Conservation (phyloP, 2,113 vertebrate genomes). For the Upupa epops region DNA sequence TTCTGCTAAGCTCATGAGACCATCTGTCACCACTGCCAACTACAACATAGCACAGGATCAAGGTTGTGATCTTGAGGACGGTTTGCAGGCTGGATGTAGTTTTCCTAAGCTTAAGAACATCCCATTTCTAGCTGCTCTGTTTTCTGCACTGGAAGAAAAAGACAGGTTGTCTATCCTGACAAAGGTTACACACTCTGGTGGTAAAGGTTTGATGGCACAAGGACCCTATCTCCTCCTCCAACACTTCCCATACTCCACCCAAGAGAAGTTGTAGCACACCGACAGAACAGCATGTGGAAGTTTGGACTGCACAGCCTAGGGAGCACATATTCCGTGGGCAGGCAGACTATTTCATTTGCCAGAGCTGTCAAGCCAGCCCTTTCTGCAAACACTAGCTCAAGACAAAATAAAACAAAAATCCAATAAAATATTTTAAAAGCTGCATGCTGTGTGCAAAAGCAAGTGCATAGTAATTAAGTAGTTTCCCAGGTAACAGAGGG, state of each 20-base stretch:
- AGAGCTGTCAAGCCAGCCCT: slow-evolving; percentile 53
- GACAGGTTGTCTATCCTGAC: not conserved
- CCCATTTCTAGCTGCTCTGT: not conserved
- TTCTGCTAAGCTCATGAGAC: not conserved
- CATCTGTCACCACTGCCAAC: not conserved
- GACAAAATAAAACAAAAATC: slow-evolving; percentile 61
- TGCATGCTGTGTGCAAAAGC: slow-evolving; percentile 2
- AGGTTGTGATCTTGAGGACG: rapidly evolving
- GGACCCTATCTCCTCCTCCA: not conserved
- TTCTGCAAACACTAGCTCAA: slow-evolving; percentile 54
- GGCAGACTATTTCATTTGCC: slow-evolving; percentile 60
- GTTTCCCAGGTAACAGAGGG: slow-evolving; percentile 57
- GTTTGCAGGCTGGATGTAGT: not conserved
- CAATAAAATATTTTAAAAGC: slow-evolving; percentile 60
- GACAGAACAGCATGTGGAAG: slow-evolving; percentile 47
- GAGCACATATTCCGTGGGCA: slow-evolving; percentile 57
- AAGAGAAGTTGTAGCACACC: not conserved
- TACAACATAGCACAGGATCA: not conserved
- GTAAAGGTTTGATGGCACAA: not conserved
- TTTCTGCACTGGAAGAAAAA: not conserved
- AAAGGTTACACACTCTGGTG: not conserved
- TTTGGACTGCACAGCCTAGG: slow-evolving; percentile 57
- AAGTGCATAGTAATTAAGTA: slow-evolving; percentile 55
- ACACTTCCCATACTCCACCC: not conserved
- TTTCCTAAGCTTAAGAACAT: not conserved